These are phyloP conservation scores for Temnothorax rugatulus DNA, from an alignment of 2,888 invertebrate genomes.

Conservation along the genomic window DNA sequence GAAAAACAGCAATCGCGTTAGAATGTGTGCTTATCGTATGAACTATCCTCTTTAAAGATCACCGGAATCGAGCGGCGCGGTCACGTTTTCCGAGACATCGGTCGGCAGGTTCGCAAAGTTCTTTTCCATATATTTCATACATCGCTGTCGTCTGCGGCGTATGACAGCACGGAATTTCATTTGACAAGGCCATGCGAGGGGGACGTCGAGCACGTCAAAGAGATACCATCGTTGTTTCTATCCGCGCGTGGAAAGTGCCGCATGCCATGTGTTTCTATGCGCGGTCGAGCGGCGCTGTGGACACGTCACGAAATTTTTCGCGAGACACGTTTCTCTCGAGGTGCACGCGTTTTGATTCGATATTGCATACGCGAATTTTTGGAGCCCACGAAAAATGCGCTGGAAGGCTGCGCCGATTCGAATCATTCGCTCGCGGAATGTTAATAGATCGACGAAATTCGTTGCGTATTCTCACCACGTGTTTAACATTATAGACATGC, in stretches of 20 bases:
- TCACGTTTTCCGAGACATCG: constrained; percentile 26
- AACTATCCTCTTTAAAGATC: constrained; percentile 1
- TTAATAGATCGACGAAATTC: neutral
- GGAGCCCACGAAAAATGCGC: neutral
- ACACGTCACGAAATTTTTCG: constrained; percentile 50
- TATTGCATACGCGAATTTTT: constrained; percentile 41
- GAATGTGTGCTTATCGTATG: neutral
- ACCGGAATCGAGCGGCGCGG: neutral
- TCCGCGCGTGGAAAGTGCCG: constrained; percentile 67
- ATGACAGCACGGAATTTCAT: constrained; percentile 70
- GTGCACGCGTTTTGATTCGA: neutral
- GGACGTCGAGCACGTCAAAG: constrained; percentile 66
- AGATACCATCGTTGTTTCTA: constrained; percentile 73
- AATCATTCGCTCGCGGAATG: constrained; percentile 22
- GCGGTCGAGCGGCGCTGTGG: neutral
- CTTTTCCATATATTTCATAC: constrained; percentile 40
- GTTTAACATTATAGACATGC: neutral
- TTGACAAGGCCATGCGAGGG: constrained; percentile 50
- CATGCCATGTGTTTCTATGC: constrained; percentile 49
- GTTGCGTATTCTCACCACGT: neutral
- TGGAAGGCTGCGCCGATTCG: neutral
- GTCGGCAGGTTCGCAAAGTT: constrained; percentile 28
- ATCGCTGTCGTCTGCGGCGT: constrained; percentile 40
- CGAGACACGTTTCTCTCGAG: constrained; percentile 6
- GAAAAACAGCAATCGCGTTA: neutral